These are phyloP conservation scores for Rhabdophis nuchalis DNA, from an alignment of 2,797 vertebrate species.

Conservation along the genomic window DNA sequence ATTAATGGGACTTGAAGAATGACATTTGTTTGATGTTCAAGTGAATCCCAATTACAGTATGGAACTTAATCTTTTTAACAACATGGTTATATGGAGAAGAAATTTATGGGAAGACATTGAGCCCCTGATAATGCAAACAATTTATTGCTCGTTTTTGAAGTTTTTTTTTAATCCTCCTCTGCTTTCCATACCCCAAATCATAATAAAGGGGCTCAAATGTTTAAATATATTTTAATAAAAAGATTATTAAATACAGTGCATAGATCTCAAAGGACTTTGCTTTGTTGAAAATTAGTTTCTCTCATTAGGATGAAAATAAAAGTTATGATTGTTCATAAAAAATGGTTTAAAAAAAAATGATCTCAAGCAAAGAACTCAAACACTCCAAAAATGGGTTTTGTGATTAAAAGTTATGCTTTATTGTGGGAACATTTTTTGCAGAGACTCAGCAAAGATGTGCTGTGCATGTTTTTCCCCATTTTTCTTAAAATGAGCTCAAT, in stretches of 20 bases:
- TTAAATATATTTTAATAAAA: slow-evolving; percentile 32
- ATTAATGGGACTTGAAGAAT: slow-evolving; percentile 48
- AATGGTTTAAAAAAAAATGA: not conserved
- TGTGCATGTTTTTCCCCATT: not conserved
- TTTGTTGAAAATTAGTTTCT: slow-evolving; percentile 25
- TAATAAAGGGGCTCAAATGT: slow-evolving; percentile 27
- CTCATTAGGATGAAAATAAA: slow-evolving; percentile 31
- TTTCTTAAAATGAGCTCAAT: slow-evolving; percentile 7
- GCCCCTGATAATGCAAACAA: slow-evolving; percentile 47
- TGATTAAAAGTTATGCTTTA: slow-evolving; percentile 59
- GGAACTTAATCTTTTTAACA: slow-evolving; percentile 54
- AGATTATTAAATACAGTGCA: slow-evolving; percentile 22
- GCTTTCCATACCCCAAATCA: slow-evolving; percentile 29
- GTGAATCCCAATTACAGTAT: slow-evolving; percentile 54
- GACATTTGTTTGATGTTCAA: slow-evolving; percentile 45
- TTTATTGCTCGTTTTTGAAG: slow-evolving; percentile 39
- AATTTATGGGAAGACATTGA: slow-evolving; percentile 53
- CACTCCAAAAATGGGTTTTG: slow-evolving; percentile 5
- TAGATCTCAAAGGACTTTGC: slow-evolving; percentile 12
- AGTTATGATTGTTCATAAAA: slow-evolving; percentile 31
- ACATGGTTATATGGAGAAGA: slow-evolving; percentile 56
- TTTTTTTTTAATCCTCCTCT: slow-evolving; percentile 45
- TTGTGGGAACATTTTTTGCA: slow-evolving; percentile 39
- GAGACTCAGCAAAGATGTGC: slow-evolving; percentile 35
- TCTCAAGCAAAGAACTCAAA: slow-evolving; percentile 27